These are phyloP conservation scores for Meles meles DNA, from an alignment of 2,113 vertebrate genomes.

Conservation along the genomic window DNA sequence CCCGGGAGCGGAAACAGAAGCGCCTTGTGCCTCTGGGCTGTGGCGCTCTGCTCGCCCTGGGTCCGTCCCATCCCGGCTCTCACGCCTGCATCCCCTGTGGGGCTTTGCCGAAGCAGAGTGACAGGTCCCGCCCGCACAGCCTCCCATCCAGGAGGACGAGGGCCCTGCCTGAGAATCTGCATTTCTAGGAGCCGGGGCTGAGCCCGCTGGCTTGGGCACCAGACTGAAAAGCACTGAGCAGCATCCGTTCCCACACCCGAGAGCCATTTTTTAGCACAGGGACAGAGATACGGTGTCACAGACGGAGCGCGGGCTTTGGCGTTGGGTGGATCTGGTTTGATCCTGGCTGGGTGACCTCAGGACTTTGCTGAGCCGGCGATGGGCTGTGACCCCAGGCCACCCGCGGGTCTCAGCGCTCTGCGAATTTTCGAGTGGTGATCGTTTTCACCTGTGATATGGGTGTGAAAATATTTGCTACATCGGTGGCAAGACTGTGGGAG, in stretches of 20 bases:
- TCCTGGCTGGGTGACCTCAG: neutral
- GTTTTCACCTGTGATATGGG: neutral
- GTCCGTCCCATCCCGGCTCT: rapidly evolving
- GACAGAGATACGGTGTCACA: rapidly evolving
- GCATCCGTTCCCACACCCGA: rapidly evolving
- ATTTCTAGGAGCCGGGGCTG: neutral
- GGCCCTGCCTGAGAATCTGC: rapidly evolving
- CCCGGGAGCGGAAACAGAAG: neutral
- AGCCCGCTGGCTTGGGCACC: neutral
- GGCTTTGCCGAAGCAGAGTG: rapidly evolving
- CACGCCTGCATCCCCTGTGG: rapidly evolving
- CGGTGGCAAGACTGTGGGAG: rapidly evolving
- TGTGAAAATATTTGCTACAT: rapidly evolving
- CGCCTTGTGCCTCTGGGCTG: too few relatives aligned
- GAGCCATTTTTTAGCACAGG: too few relatives aligned
- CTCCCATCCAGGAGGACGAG: too few relatives aligned
- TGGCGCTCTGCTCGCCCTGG: rapidly evolving
- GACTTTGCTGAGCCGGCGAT: neutral
- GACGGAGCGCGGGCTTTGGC: neutral
- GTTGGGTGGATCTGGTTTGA: neutral
- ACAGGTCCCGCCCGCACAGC: rapidly evolving
- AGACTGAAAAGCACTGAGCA: neutral
- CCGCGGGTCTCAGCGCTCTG: rapidly evolving
- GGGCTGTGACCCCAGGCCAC: neutral
- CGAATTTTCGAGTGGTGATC: neutral